phyloP scores from a whole-genome alignment of 2,113 vertebrate genomes.

The Hippolais icterina region DNA sequence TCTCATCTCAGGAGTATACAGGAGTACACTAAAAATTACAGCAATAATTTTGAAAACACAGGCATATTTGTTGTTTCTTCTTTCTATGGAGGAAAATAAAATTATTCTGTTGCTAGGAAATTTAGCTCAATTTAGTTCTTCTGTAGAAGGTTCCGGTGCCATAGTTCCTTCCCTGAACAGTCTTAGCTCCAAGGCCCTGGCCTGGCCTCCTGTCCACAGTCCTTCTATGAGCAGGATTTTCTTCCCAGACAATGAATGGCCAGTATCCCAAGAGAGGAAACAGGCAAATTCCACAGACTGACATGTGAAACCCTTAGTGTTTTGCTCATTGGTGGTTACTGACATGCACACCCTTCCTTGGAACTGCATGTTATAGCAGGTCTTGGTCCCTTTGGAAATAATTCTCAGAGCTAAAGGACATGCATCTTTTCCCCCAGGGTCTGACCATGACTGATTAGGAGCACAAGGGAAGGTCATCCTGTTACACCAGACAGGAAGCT shows the following conservation, averaged over 20 bases:
- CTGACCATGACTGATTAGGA: rapidly evolving
- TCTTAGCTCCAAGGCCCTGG: neutral
- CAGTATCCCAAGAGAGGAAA: neutral
- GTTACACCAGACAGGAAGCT: neutral
- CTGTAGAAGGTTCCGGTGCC: neutral
- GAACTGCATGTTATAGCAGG: neutral
- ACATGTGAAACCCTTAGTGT: neutral
- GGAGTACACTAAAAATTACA: neutral
- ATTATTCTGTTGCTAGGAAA: neutral
- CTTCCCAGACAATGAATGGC: rapidly evolving
- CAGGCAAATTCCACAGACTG: rapidly evolving
- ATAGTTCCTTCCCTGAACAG: neutral
- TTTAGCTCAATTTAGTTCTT: neutral
- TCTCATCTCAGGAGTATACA: neutral
- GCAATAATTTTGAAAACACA: neutral
- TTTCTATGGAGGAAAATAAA: neutral
- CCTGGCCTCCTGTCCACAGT: neutral
- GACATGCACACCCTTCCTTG: neutral
- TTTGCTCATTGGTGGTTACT: neutral
- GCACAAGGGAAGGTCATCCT: neutral
- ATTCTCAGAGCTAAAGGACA: neutral
- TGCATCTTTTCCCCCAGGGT: neutral
- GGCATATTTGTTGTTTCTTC: neutral
- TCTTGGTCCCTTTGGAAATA: neutral
- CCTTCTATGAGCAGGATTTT: neutral